Evolutionary conservation across 2,113 vertebrate species (phyloP).

Genomic region (Sarotherodon lohbergeri): DNA sequence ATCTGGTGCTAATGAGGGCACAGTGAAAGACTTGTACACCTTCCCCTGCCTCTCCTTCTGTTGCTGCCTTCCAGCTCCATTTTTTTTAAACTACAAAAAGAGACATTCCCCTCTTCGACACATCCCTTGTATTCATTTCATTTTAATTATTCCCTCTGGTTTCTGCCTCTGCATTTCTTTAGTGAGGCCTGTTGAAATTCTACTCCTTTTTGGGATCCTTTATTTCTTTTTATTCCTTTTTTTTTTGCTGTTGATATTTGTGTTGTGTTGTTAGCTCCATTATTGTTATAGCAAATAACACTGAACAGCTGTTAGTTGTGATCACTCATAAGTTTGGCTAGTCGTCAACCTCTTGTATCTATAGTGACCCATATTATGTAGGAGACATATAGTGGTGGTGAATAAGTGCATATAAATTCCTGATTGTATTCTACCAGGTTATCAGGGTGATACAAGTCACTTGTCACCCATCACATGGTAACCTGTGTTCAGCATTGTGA

Average conservation of each 20-base stretch:
- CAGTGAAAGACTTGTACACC: constrained; percentile 50
- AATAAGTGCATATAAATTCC: background rate
- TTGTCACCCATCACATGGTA: background rate
- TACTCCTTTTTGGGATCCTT: background rate
- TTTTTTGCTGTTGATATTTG: background rate
- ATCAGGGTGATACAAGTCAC: background rate
- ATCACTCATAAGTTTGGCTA: background rate
- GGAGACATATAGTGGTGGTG: rapidly evolving
- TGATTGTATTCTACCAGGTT: background rate
- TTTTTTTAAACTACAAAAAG: background rate
- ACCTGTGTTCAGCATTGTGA: background rate
- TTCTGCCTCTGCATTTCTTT: background rate
- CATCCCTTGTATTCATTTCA: background rate
- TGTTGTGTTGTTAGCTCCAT: background rate
- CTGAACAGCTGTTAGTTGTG: background rate
- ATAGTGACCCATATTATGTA: background rate
- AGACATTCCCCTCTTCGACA: background rate
- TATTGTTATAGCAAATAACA: background rate
- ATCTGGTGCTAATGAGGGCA: constrained; percentile 61
- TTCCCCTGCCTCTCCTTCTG: constrained; percentile 12
- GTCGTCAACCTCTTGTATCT: background rate
- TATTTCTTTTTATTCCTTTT: background rate
- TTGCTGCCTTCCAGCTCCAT: background rate
- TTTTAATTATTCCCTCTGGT: background rate
- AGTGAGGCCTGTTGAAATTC: background rate